Conservation (phyloP, 2,113 vertebrate species). For the Dicrurus megarhynchus region DNA sequence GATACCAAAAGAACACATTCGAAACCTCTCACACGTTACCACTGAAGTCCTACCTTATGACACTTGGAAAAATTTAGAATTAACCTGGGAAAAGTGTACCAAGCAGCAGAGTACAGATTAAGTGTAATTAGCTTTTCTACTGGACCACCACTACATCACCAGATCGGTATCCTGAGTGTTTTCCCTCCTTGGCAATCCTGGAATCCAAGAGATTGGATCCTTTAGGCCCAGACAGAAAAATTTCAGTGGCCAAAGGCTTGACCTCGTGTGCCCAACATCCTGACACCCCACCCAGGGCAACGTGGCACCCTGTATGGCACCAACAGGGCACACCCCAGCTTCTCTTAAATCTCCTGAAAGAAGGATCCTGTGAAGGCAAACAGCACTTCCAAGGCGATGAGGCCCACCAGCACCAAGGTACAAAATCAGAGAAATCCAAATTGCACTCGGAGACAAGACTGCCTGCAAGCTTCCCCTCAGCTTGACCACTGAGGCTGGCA, state of each 20-base stretch:
- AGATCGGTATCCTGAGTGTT: rapidly evolving
- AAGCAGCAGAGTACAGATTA: not conserved
- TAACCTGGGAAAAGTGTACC: not conserved
- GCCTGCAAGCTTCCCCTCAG: not conserved
- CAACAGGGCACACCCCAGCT: rapidly evolving
- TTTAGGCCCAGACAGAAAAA: not conserved
- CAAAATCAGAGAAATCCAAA: not conserved
- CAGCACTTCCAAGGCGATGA: not conserved
- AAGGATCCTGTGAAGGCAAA: not conserved
- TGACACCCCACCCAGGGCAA: rapidly evolving
- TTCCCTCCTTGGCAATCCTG: not conserved
- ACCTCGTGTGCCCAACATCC: rapidly evolving
- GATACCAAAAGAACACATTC: rapidly evolving
- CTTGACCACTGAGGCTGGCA: not conserved
- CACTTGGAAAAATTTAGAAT: not conserved
- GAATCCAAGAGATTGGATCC: not conserved
- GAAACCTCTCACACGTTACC: rapidly evolving
- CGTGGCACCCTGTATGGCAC: rapidly evolving
- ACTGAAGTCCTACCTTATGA: rapidly evolving
- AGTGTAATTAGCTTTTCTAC: not conserved
- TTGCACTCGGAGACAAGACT: not conserved
- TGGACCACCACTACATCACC: not conserved
- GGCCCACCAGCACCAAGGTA: not conserved
- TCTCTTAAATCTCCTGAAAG: rapidly evolving
- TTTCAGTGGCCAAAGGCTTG: not conserved